These are phyloP conservation scores for Antigone vipio DNA, from an alignment of 2,113 vertebrate genomes.

Conservation along the genomic window DNA sequence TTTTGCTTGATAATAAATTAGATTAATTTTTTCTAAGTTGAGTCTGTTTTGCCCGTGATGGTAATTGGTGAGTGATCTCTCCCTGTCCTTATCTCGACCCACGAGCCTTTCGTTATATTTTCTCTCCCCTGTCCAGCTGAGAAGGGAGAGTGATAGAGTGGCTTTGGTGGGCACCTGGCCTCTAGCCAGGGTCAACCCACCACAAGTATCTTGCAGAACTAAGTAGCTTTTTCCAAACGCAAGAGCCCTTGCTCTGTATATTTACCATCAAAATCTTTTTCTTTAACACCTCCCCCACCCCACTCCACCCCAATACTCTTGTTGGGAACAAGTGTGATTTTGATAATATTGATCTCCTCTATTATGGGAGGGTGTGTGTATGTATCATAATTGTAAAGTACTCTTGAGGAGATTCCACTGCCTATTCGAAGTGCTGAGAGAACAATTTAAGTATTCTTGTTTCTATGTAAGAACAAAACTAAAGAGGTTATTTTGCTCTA, in stretches of 20 bases:
- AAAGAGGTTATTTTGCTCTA: slow-evolving; percentile 3
- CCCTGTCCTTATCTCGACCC: too few relatives aligned
- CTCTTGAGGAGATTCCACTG: not conserved
- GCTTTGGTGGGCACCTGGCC: too few relatives aligned
- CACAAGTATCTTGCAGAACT: not conserved
- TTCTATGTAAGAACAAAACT: not conserved
- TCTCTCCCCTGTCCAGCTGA: too few relatives aligned
- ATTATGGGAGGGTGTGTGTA: not conserved
- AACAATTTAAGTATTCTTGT: not conserved
- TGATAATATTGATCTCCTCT: not conserved
- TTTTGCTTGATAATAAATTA: too few relatives aligned
- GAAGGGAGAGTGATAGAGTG: too few relatives aligned
- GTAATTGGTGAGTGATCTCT: too few relatives aligned
- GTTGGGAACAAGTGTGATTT: not conserved
- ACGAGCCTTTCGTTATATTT: too few relatives aligned
- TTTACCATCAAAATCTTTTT: not conserved
- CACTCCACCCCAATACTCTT: not conserved
- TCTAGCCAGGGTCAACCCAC: too few relatives aligned
- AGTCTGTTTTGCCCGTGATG: too few relatives aligned
- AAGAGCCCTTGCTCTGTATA: not conserved
- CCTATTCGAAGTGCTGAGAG: not conserved
- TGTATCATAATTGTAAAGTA: not conserved
- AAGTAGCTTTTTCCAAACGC: not conserved
- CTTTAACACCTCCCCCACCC: not conserved
- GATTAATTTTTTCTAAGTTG: too few relatives aligned